These are phyloP conservation scores for Eupithecia insigniata DNA, from an alignment of 2,888 invertebrate genomes.

Conservation along the genomic window DNA sequence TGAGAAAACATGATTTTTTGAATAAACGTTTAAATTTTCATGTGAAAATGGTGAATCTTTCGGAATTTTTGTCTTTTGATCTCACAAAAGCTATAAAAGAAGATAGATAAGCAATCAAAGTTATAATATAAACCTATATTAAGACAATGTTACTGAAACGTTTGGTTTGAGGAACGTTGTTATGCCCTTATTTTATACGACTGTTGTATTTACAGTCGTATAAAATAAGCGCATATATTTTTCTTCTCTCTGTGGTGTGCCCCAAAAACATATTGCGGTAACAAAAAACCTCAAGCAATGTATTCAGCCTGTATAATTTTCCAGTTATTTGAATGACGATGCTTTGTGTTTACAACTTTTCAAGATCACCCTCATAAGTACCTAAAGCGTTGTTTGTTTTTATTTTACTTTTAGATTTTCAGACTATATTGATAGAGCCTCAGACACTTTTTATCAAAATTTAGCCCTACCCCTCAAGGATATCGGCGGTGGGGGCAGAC, in stretches of 20 bases:
- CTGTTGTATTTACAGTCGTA: no score
- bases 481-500: no score
- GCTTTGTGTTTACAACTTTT: conserved; percentile 19
- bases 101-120: background rate
- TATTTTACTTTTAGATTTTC: conserved; percentile 1
- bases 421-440: background rate
- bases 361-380: background rate
- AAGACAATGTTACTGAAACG: background rate
- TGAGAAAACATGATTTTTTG: no score
- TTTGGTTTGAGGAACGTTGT: no score
- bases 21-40: background rate
- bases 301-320: conserved; percentile 39
- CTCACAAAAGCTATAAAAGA: background rate
- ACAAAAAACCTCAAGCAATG: conserved; percentile 29
- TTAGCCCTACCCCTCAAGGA: no score
- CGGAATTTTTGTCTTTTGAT: background rate
- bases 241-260: background rate
- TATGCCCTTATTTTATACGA: no score
- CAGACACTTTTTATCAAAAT: no score
- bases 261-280: conserved; percentile 32
- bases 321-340: conserved; percentile 32
- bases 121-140: background rate
- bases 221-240: background rate
- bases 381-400: background rate
- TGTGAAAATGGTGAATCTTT: background rate